Conservation (phyloP, 2,113 vertebrate genomes). For the Murina feae region DNA sequence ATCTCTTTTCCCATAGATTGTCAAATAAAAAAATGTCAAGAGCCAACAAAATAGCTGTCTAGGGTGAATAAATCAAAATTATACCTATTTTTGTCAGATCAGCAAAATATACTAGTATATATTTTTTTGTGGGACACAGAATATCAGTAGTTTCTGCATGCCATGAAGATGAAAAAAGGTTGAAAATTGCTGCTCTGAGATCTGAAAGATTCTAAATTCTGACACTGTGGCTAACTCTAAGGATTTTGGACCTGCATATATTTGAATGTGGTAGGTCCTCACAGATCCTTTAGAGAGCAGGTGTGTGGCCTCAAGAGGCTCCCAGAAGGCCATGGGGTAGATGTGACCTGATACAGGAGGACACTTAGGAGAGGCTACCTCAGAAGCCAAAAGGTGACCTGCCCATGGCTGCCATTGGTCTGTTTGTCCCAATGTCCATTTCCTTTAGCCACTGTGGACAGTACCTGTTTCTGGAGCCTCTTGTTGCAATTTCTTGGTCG, state of each 20-base stretch:
- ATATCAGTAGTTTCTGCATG: background rate
- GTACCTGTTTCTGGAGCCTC: conserved; percentile 77
- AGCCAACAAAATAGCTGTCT: background rate
- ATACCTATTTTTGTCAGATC: background rate
- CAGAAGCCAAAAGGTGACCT: background rate
- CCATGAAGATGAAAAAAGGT: background rate
- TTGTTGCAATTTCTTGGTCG: conserved; percentile 75
- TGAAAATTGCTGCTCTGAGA: background rate
- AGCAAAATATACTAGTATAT: background rate
- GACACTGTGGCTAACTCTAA: background rate
- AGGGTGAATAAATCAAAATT: background rate
- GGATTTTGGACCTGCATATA: background rate
- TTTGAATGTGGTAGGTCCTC: background rate
- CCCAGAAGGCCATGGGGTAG: background rate
- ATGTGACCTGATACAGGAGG: background rate
- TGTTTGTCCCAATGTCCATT: background rate
- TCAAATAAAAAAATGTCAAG: background rate
- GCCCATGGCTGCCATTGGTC: background rate
- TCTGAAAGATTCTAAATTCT: conserved; percentile 18
- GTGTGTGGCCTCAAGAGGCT: background rate
- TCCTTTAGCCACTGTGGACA: background rate
- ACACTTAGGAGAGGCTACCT: background rate
- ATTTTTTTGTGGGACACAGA: background rate
- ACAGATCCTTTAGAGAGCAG: background rate
- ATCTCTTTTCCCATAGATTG: background rate